A percentile compares a stretch with the other conserved stretches of the same genome.
Conservation (phyloP, 2,113 vertebrate species). For the Rynchops niger region DNA sequence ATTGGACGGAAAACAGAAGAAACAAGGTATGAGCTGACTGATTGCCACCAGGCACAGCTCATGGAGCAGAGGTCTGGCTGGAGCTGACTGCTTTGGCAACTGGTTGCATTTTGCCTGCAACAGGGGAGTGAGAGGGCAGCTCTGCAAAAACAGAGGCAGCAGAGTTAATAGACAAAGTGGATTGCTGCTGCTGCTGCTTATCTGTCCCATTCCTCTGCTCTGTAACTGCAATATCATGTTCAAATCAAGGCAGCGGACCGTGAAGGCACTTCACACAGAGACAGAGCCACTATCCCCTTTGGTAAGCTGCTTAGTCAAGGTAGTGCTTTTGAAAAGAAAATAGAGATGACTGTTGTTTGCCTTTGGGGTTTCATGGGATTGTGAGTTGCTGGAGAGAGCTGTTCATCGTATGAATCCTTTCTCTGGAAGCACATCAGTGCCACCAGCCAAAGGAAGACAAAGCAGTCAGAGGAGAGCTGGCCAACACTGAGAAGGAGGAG, state of each 20-base stretch:
- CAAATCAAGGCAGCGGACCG: conserved; percentile 17
- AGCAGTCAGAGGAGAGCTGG: neutral
- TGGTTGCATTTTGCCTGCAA: neutral
- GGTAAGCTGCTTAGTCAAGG: conserved; percentile 56
- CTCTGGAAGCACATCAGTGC: neutral
- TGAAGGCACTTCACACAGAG: neutral
- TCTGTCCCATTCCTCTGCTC: neutral
- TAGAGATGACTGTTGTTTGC: conserved; percentile 54
- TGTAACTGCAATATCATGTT: neutral
- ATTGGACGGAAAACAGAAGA: neutral
- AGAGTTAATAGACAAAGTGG: neutral
- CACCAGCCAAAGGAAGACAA: conserved; percentile 3
- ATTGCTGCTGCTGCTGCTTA: neutral
- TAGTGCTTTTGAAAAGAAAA: conserved; percentile 45
- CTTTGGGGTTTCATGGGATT: conserved; percentile 3
- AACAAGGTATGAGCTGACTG: neutral
- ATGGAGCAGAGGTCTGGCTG: neutral
- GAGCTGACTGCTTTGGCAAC: neutral
- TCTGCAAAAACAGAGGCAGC: neutral
- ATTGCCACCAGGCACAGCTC: neutral
- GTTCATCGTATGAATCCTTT: neutral
- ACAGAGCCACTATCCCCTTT: neutral
- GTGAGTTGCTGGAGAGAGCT: neutral
- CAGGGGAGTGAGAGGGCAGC: neutral
- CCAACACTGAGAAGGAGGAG: neutral